phyloP scores from a whole-genome alignment of 2,113 vertebrate species.

The Dicentrarchus labrax region DNA sequence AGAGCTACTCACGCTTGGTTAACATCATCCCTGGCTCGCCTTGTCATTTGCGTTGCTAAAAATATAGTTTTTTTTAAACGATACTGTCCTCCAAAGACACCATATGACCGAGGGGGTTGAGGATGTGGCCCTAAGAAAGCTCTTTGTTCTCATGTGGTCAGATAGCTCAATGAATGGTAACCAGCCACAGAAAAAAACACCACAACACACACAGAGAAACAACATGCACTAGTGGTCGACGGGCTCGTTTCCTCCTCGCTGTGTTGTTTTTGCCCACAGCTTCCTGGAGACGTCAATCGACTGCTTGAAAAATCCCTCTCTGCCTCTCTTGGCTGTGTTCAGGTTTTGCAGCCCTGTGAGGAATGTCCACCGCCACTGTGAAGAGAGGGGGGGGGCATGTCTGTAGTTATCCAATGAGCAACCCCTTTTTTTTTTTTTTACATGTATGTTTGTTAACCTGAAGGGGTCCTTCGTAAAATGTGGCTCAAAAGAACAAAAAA shows the following conservation, averaged over 20 bases:
- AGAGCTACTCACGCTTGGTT: conserved; percentile 5
- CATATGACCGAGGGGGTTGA: conserved; percentile 28
- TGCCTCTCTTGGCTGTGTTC: conserved; percentile 44
- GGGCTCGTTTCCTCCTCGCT: conserved; percentile 49
- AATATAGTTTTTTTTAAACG: conserved; percentile 8
- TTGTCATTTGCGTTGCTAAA: conserved; percentile 64
- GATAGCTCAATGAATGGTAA: conserved; percentile 46
- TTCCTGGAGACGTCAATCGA: conserved; percentile 60
- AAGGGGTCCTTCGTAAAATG: background rate
- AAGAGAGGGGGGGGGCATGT: conserved; percentile 48
- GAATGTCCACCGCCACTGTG: conserved; percentile 70
- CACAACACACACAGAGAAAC: conserved; percentile 49
- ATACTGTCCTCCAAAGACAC: conserved; percentile 26
- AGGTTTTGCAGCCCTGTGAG: conserved; percentile 70
- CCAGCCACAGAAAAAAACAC: conserved; percentile 47
- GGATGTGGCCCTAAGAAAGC: conserved; percentile 51
- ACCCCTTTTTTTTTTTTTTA: too few relatives aligned
- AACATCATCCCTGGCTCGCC: conserved; percentile 15
- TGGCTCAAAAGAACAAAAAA: background rate
- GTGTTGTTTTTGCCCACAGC: conserved; percentile 54
- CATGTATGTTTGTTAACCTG: conserved; percentile 40
- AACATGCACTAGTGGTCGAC: conserved; percentile 15
- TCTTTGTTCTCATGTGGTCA: conserved; percentile 45
- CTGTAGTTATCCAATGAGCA: conserved; percentile 32
- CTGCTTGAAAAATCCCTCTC: conserved; percentile 35